Percentiles rank a stretch among this genome's conserved stretches.
phyloP scores from a whole-genome alignment of 2,113 vertebrate species.

The Chelonoidis abingdonii region DNA sequence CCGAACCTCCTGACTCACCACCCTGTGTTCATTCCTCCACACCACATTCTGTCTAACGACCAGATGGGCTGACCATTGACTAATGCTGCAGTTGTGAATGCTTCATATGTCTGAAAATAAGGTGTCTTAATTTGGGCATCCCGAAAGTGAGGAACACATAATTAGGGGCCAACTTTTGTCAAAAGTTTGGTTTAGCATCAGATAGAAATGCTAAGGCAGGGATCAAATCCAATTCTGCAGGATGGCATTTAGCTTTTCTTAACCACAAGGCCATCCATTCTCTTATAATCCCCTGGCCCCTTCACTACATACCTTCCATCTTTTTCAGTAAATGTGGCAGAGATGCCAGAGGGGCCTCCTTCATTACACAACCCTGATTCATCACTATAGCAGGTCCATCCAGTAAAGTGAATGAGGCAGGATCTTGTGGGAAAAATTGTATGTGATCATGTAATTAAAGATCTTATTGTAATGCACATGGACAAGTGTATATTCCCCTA shows the following conservation, averaged over 20 bases:
- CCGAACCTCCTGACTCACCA: rapidly evolving
- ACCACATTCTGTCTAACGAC: neutral
- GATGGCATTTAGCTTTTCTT: neutral
- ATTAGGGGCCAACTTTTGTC: neutral
- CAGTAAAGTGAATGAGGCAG: too few species aligned
- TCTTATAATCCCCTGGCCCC: too few species aligned
- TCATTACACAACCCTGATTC: too few species aligned
- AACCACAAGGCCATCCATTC: neutral
- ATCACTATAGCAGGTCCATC: too few species aligned
- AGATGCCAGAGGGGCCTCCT: neutral
- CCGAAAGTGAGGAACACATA: neutral
- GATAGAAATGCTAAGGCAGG: neutral
- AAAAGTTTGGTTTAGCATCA: neutral
- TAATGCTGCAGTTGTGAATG: neutral
- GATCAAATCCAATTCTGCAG: neutral
- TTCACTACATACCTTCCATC: rapidly evolving
- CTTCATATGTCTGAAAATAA: rapidly evolving
- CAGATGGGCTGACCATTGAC: neutral
- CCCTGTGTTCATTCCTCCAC: neutral
- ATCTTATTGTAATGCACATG: neutral
- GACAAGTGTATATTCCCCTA: neutral
- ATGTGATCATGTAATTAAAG: neutral
- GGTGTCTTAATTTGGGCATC: neutral
- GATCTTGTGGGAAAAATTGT: neutral
- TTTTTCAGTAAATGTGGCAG: neutral